Evolutionary conservation across 2,797 vertebrate genomes (phyloP).

Genomic region (Graptemys geographica): DNA sequence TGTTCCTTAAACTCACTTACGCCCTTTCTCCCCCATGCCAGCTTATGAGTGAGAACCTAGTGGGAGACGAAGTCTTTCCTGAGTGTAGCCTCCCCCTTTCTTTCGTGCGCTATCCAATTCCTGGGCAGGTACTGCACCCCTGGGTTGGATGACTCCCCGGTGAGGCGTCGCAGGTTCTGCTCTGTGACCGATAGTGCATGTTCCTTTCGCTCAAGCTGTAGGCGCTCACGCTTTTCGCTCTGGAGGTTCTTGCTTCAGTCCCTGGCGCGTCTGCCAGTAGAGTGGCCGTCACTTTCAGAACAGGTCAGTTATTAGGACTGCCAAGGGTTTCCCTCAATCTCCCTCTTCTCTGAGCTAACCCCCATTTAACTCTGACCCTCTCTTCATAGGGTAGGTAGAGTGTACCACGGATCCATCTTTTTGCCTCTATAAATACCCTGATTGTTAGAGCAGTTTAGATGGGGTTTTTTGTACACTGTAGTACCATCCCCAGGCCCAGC

Average conservation of each 20-base stretch:
- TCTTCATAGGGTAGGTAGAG: background rate
- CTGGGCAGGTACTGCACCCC: no score
- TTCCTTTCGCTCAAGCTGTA: background rate
- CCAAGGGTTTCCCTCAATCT: background rate
- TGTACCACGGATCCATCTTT: no score
- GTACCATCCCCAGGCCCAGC: no score
- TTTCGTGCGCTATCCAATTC: background rate
- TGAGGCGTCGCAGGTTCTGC: fast-evolving
- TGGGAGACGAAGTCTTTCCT: background rate
- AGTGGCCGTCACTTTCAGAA: background rate
- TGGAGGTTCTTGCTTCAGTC: background rate
- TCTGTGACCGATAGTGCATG: background rate
- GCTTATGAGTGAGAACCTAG: no score
- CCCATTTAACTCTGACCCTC: background rate
- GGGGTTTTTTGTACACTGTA: no score
- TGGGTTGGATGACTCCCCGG: no score
- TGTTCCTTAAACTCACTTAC: no score
- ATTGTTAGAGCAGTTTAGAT: no score
- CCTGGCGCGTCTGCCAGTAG: background rate
- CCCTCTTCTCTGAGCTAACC: no score
- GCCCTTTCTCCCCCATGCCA: no score
- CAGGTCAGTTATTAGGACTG: background rate
- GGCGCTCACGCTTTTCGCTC: background rate
- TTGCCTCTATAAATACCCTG: no score
- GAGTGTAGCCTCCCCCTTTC: background rate